phyloP scores from a whole-genome alignment of 2,888 invertebrate genomes.

The Torymus texanus region DNA sequence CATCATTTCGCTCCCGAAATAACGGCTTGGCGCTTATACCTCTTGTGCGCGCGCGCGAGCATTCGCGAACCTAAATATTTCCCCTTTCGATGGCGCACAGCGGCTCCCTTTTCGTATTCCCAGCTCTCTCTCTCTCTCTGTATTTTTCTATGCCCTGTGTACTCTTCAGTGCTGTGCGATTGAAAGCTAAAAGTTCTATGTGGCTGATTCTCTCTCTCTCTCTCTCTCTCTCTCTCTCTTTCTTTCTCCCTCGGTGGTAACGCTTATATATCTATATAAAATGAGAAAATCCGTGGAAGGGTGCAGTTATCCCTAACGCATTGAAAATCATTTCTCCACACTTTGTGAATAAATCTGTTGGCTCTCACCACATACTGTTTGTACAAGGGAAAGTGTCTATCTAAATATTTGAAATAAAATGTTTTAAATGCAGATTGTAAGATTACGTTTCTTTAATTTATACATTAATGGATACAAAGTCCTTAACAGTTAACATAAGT shows the following conservation, averaged over 20 bases:
- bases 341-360: too few relatives aligned
- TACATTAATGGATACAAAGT: too few relatives aligned
- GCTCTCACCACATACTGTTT: too few relatives aligned
- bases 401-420: too few relatives aligned
- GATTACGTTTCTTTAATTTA: too few relatives aligned
- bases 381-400: too few relatives aligned
- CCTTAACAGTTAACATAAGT: too few relatives aligned
- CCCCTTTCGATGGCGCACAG: neutral
- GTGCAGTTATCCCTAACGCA: too few relatives aligned
- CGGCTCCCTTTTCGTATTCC: constrained; percentile 2
- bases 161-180: too few relatives aligned
- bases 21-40: constrained; percentile 51
- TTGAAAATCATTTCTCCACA: too few relatives aligned
- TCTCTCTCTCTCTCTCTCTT: neutral
- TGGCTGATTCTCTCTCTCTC: neutral
- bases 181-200: neutral
- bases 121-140: neutral
- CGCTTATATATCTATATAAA: neutral
- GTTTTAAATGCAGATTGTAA: too few relatives aligned
- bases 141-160: constrained; percentile 31
- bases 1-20: constrained; percentile 66
- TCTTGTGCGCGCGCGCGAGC: neutral
- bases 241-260: neutral
- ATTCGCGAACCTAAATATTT: constrained; percentile 38
- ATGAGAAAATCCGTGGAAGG: neutral